phyloP scores from a whole-genome alignment of 2,797 vertebrate genomes.

The Champsocephalus esox region DNA sequence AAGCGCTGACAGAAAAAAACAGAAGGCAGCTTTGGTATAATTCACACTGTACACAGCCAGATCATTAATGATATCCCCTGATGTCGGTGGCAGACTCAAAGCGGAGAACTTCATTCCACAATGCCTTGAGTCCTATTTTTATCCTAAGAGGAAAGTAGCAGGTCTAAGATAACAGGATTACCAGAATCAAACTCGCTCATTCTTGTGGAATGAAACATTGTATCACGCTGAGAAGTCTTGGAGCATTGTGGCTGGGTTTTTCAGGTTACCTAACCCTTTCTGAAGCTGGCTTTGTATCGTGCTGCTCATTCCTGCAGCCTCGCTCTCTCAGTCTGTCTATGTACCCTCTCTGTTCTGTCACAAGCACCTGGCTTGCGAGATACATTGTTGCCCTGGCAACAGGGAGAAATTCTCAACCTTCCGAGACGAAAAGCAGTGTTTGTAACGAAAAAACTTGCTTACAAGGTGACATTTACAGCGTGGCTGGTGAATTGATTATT shows the following conservation, averaged over 20 bases:
- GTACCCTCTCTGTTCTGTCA: slow-evolving; percentile 61
- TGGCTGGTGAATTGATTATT: slow-evolving; percentile 61
- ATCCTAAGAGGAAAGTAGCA: slow-evolving; percentile 64
- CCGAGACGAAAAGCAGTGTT: slow-evolving; percentile 41
- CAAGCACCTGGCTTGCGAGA: slow-evolving; percentile 67
- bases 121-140: slow-evolving; percentile 64
- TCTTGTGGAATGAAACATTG: slow-evolving; percentile 64
- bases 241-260: slow-evolving; percentile 45
- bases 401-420: slow-evolving; percentile 66
- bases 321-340: slow-evolving; percentile 44
- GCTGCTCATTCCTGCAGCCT: slow-evolving; percentile 55
- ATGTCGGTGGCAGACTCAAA: slow-evolving; percentile 60
- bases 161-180: slow-evolving; percentile 74
- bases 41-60: slow-evolving; percentile 54
- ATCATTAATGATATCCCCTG: slow-evolving; percentile 58
- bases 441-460: slow-evolving; percentile 62
- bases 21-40: slow-evolving; percentile 63
- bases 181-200: slow-evolving; percentile 62
- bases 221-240: slow-evolving; percentile 48
- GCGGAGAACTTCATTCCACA: slow-evolving; percentile 46
- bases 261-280: slow-evolving; percentile 63
- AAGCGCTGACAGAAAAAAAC: slow-evolving; percentile 61
- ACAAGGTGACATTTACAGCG: slow-evolving; percentile 68
- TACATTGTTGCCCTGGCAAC: slow-evolving; percentile 81
- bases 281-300: slow-evolving; percentile 58